Conservation (phyloP, 2,113 vertebrate genomes). For the Benitochromis conjunctus region DNA sequence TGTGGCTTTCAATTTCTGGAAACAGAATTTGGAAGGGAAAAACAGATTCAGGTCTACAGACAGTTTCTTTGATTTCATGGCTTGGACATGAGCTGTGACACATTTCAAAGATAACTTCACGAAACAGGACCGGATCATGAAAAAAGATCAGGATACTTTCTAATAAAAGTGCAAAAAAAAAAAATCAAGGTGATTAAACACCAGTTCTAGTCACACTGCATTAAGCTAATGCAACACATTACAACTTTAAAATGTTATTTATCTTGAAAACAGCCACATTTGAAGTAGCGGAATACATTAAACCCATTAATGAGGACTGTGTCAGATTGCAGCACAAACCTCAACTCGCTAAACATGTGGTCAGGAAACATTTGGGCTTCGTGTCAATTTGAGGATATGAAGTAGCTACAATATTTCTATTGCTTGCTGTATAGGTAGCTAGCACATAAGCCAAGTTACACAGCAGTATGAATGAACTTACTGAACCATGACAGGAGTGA, state of each 20-base stretch:
- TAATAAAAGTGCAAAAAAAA: background rate
- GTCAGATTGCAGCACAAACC: background rate
- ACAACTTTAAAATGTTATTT: background rate
- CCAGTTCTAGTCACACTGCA: background rate
- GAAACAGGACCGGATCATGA: background rate
- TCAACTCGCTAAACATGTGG: background rate
- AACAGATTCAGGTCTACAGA: background rate
- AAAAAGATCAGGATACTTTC: background rate
- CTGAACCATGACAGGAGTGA: background rate
- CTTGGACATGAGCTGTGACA: background rate
- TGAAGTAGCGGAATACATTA: background rate
- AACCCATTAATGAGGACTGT: background rate
- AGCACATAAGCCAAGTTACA: background rate
- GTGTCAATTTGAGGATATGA: background rate
- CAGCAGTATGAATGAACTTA: background rate
- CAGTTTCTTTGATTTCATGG: background rate
- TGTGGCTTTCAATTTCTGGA: conserved; percentile 87
- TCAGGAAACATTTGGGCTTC: background rate
- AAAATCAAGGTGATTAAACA: background rate
- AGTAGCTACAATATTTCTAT: background rate
- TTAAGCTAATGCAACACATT: background rate
- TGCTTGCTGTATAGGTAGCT: background rate
- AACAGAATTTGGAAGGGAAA: conserved; percentile 16
- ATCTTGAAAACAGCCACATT: background rate
- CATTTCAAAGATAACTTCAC: background rate